These are phyloP conservation scores for Caenorhabditis afra DNA, from an alignment of 2,888 invertebrate genomes.

Conservation along the genomic window DNA sequence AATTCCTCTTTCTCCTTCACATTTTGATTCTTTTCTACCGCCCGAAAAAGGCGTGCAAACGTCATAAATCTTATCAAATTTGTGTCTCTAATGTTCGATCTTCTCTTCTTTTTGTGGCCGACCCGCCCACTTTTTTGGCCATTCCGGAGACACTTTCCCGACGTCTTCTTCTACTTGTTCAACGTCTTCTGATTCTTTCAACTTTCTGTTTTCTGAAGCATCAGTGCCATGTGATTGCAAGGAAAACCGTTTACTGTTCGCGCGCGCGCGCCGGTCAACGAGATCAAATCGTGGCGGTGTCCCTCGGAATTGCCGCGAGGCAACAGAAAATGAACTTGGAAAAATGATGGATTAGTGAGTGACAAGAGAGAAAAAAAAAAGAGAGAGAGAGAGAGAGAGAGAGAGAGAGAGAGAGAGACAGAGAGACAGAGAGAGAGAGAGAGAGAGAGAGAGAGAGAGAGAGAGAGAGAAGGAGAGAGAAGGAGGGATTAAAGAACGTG, in stretches of 20 bases:
- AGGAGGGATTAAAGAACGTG: conserved; percentile 29
- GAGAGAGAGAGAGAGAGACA: conserved; percentile 5
- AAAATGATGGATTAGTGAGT: conserved; percentile 24
- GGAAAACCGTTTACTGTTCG: conserved; percentile 29
- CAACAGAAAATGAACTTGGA: conserved; percentile 19
- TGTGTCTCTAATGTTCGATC: not conserved
- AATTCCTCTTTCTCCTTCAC: not conserved
- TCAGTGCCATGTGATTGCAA: conserved; percentile 23
- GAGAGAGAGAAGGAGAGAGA: conserved; percentile 2
- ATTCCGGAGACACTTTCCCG: conserved; percentile 2
- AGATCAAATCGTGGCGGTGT: conserved; percentile 11
- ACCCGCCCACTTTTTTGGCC: not conserved
- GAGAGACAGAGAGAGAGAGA: conserved; percentile 26
- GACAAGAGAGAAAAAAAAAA: not conserved
- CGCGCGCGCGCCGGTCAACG: conserved; percentile 6
- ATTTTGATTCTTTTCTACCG: too few species aligned
- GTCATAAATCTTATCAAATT: conserved; percentile 28
- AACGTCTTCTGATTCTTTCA: too few species aligned
- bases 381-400: conserved; percentile 1
- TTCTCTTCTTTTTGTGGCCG: not conserved
- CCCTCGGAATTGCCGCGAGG: not conserved
- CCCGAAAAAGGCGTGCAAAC: not conserved
- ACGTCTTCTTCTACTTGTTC: conserved; percentile 4
- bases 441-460: conserved; percentile 18
- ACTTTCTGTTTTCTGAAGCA: not conserved